A percentile compares a stretch with the other conserved stretches of the same genome.
Conservation (phyloP, 2,113 vertebrate species). For the Pipra filicauda region DNA sequence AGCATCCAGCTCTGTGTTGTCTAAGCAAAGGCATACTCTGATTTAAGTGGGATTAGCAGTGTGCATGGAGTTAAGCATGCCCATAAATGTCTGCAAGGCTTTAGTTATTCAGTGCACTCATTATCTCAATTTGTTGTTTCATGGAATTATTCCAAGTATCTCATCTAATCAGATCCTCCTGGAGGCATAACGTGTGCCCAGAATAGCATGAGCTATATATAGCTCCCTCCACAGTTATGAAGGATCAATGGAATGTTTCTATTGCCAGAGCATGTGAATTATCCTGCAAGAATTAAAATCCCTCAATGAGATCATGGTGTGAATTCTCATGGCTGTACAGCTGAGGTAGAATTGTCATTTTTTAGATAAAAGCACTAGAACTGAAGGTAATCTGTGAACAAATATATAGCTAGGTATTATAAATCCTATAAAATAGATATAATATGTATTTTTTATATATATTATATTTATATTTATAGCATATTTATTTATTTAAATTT, state of each 20-base stretch:
- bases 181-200: constrained; percentile 27
- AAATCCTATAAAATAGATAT: background rate
- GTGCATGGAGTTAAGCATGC: constrained; percentile 11
- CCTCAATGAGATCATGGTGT: background rate
- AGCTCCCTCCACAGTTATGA: background rate
- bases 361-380: background rate
- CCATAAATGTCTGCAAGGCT: constrained; percentile 38
- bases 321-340: background rate
- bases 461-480: too few relatives aligned
- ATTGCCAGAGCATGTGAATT: background rate
- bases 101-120: constrained; percentile 16
- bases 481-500: background rate
- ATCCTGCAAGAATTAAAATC: background rate
- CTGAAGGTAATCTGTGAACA: background rate
- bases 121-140: constrained; percentile 52
- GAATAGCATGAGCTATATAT: constrained; percentile 11
- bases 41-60: constrained; percentile 9
- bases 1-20: background rate
- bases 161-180: constrained; percentile 46
- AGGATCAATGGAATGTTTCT: constrained; percentile 12
- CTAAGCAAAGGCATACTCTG: background rate
- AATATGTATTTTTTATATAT: background rate
- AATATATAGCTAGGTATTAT: background rate
- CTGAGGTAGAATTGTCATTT: background rate
- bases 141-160: constrained; percentile 44